Conservation (phyloP, 2,113 vertebrate species). For the Addax nasomaculatus region DNA sequence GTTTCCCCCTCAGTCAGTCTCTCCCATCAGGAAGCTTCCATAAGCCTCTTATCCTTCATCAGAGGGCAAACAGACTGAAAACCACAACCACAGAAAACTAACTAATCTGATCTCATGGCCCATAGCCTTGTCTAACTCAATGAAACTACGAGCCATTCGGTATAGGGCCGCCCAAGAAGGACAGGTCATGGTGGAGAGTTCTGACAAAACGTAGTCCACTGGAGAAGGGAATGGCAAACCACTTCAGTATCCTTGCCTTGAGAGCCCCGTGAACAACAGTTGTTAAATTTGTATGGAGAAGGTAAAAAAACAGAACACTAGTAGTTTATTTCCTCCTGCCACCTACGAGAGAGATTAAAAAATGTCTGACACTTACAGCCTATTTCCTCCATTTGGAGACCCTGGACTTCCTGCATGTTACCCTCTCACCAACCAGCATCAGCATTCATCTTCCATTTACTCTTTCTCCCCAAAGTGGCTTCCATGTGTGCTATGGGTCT, state of each 20-base stretch:
- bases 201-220: background rate
- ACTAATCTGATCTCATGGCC: background rate
- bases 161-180: background rate
- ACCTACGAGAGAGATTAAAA: background rate
- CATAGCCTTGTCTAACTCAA: background rate
- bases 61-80: background rate
- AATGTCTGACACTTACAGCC: background rate
- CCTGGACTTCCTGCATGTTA: background rate
- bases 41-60: background rate
- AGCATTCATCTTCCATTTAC: rapidly evolving
- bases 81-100: background rate
- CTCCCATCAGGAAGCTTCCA: background rate
- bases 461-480: rapidly evolving
- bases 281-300: background rate
- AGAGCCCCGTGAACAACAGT: background rate
- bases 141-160: background rate
- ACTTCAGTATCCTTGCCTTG: background rate
- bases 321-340: background rate
- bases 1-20: background rate
- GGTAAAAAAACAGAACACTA: background rate
- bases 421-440: no score
- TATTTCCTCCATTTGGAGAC: background rate
- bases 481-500: rapidly evolving
- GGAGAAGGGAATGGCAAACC: background rate
- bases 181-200: background rate